Base-by-base conservation (phyloP, 2,888 invertebrate genomes). In the Caenorhabditis sinica region DNA sequence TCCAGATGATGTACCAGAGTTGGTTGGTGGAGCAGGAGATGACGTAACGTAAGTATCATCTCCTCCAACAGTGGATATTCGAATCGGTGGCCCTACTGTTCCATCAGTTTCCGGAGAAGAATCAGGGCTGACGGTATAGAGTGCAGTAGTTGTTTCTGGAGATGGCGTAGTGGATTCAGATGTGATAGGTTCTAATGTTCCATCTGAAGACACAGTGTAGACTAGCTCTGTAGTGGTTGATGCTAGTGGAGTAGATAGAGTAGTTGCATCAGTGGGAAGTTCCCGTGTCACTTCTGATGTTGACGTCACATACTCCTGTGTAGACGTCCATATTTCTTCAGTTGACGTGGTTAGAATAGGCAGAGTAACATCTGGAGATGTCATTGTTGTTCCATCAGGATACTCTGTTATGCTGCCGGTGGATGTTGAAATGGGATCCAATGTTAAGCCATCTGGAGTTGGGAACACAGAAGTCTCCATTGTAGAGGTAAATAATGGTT, bases 181-280 rank as follows among this genome's bases (percentile, higher is more conserved):
- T 11, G 76, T 76, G 20, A 83, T 28, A 15, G 83, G 73, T 23
- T 77, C 83, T 23, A 76, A 40, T 1, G 77, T 77, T 43, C 69
- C 66, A 74, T 83, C 83, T 9, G 83, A 63, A 30, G 83, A 74
- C 1, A 75, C 66, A 1, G 82, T 83, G 33, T 72, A 77, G 13
- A 77, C 45, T 15, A 53, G 0, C 66, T 83, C 66, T 11, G 75
- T 82, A 5, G 73, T 82, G 1, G 61, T 80, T 25, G 66, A 30
- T 15, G 40, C n/a, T 2, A 23, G 3, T 17, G 61, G 51, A 33
- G 75, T 65, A 9, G 61, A 66, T 30, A 8, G 43, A 6, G 79
- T 79, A n/a, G 75, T 69, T 11, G 68, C 28, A 60, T 83, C 83
- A 1, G 83, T 83, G 23, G 83, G 76, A 40, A 77, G 82, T 17